phyloP scores from a whole-genome alignment of 1,140 invertebrate genomes.

The Ceratosolen fusciceps region DNA sequence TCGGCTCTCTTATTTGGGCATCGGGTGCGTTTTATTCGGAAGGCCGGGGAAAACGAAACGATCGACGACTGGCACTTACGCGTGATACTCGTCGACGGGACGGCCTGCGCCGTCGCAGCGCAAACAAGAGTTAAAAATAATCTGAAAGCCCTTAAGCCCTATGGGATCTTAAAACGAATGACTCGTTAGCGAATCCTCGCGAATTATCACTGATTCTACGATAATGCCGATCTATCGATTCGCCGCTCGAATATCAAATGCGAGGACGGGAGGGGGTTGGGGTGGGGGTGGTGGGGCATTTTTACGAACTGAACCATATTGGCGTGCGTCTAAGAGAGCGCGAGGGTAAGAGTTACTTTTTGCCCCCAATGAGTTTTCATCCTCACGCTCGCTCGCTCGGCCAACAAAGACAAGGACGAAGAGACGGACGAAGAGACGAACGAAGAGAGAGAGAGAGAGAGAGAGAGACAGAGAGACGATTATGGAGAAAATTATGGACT shows the following conservation, averaged over 20 bases:
- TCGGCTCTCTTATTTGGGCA: background rate
- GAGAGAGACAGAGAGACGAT: background rate
- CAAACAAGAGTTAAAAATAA: background rate
- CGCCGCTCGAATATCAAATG: no score
- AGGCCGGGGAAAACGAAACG: background rate
- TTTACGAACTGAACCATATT: no score
- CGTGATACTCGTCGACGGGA: background rate
- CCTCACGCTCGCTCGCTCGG: background rate
- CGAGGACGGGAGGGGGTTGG: no score
- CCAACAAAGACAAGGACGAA: background rate
- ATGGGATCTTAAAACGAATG: no score
- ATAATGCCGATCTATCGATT: no score
- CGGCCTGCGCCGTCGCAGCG: no score
- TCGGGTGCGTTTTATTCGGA: background rate
- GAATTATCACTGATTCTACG: no score
- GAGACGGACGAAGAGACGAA: background rate
- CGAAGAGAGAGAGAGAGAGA: background rate
- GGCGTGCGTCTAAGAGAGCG: no score
- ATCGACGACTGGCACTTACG: background rate
- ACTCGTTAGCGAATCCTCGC: no score
- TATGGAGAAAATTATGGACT: background rate
- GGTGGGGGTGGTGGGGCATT: no score
- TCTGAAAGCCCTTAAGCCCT: background rate
- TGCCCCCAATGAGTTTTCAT: background rate
- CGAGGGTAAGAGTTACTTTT: background rate